Evolutionary conservation across 2,797 vertebrate genomes (phyloP).

Genomic region (Ambastaia sidthimunki): DNA sequence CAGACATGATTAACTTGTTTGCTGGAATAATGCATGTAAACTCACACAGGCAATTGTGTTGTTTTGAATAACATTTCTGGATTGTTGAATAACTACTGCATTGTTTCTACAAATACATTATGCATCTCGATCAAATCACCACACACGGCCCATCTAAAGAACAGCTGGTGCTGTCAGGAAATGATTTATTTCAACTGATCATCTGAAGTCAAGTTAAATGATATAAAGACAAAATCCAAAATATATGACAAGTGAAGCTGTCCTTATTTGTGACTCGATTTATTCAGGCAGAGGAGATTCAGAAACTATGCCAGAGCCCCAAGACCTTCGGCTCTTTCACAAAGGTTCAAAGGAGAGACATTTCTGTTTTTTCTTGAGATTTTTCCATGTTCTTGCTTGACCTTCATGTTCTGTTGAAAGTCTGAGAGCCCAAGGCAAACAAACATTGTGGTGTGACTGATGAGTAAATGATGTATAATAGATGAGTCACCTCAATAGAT

Average conservation of each 20-base stretch:
- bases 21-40: background rate
- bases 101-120: background rate
- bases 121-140: background rate
- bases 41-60: background rate
- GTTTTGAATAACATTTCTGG: constrained; percentile 14
- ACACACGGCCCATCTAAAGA: background rate
- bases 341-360: constrained; percentile 14
- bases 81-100: background rate
- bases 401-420: constrained; percentile 1
- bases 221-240: background rate
- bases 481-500: background rate
- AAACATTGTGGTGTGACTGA: background rate
- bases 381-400: background rate
- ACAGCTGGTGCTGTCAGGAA: background rate
- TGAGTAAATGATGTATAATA: background rate
- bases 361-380: background rate
- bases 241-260: background rate
- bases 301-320: background rate
- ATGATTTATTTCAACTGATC: background rate
- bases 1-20: constrained; percentile 8
- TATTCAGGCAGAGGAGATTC: constrained; percentile 21
- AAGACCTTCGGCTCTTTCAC: background rate
- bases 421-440: background rate
- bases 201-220: background rate
- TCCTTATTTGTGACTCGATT: background rate